Evolutionary conservation across 2,113 vertebrate species (phyloP).

Genomic region (Cinclus mexicanus): DNA sequence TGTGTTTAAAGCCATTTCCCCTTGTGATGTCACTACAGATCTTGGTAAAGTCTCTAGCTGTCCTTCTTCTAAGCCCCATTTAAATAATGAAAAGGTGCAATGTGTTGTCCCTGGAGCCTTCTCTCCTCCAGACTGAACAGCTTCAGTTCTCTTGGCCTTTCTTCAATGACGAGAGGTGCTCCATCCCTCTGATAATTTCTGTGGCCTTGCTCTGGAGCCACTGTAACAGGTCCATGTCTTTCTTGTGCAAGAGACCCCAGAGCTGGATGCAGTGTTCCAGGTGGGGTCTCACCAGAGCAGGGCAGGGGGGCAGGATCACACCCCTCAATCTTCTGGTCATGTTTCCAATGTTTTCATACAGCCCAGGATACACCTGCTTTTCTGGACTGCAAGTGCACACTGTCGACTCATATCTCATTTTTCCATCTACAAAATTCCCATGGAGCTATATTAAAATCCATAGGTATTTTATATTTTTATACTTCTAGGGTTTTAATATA

Average conservation of each 20-base stretch:
- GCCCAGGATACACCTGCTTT: background rate
- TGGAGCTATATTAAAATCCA: background rate
- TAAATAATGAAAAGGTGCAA: background rate
- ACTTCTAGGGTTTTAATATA: background rate
- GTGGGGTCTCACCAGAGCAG: background rate
- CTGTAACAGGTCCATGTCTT: background rate
- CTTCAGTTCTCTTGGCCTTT: background rate
- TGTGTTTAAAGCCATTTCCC: background rate
- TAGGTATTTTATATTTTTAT: background rate
- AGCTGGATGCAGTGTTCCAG: background rate
- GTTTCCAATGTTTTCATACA: background rate
- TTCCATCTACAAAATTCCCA: background rate
- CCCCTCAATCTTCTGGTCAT: background rate
- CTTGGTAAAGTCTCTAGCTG: background rate
- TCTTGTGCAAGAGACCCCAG: background rate
- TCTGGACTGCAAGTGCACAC: background rate
- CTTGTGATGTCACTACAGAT: background rate
- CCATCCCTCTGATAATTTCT: background rate
- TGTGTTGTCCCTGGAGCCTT: background rate
- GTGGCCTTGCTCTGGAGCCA: background rate
- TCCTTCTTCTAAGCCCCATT: background rate
- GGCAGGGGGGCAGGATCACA: background rate
- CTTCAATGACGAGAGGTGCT: background rate
- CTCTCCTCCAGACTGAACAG: background rate
- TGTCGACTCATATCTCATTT: accelerated